Percentiles rank a stretch among this genome's conserved stretches.
phyloP scores from a whole-genome alignment of 2,113 vertebrate species.

The Salminus brasiliensis region DNA sequence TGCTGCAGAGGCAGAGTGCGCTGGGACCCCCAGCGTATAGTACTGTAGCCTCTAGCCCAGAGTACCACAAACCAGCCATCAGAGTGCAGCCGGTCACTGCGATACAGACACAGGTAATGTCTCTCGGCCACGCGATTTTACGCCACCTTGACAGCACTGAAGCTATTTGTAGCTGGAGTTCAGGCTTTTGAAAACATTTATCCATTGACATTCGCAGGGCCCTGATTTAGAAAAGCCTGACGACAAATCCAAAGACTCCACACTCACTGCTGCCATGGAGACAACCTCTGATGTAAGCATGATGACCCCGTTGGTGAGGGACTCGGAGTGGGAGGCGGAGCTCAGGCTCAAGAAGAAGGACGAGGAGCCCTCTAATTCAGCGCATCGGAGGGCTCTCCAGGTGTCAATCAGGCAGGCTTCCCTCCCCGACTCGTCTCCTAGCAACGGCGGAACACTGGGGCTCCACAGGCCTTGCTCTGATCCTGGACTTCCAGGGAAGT shows the following conservation, averaged over 20 bases:
- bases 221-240: conserved; percentile 79
- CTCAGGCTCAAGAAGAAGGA: conserved; percentile 60
- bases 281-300: conserved; percentile 82
- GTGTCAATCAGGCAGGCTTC: conserved; percentile 85
- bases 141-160: not conserved
- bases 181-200: not conserved
- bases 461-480: conserved; percentile 94
- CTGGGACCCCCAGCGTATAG: conserved; percentile 92
- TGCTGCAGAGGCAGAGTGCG: conserved; percentile 87
- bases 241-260: conserved; percentile 88
- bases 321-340: conserved; percentile 39
- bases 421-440: conserved; percentile 84
- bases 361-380: conserved; percentile 62
- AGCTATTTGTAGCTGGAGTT: not conserved
- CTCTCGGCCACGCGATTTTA: not conserved
- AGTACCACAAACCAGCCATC: conserved; percentile 79
- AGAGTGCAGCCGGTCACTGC: conserved; percentile 75
- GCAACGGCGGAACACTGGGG: conserved; percentile 78
- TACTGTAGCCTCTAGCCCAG: conserved; percentile 83
- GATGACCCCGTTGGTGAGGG: conserved; percentile 72
- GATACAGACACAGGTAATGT: conserved; percentile 69
- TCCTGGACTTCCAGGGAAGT: conserved; percentile 91
- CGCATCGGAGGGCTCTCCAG: conserved; percentile 73
- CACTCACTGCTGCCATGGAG: conserved; percentile 77
- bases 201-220: conserved; percentile 75